phyloP scores from a whole-genome alignment of 2,888 invertebrate species.

The Sesamia inferens region DNA sequence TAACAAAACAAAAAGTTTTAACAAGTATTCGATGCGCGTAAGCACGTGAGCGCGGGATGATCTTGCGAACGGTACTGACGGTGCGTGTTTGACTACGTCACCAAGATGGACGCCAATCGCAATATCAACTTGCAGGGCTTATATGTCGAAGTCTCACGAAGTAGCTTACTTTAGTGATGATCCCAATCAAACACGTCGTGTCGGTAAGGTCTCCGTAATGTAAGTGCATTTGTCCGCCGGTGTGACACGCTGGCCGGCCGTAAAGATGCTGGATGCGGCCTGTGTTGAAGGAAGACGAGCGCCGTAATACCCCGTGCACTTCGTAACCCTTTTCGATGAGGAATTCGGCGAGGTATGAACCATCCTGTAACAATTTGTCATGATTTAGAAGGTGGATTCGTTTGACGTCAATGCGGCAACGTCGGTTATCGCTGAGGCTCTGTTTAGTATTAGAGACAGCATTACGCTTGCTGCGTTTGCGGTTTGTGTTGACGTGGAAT shows the following conservation, averaged over 20 bases:
- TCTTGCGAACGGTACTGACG: too few relatives aligned
- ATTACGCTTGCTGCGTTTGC: neutral
- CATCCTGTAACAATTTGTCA: constrained; percentile 92
- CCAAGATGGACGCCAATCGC: too few relatives aligned
- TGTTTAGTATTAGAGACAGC: neutral
- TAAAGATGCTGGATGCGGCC: constrained; percentile 98
- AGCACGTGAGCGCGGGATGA: too few relatives aligned
- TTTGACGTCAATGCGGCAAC: too few relatives aligned
- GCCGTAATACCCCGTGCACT: constrained; percentile 98
- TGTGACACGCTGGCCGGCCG: constrained; percentile 96
- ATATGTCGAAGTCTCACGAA: neutral
- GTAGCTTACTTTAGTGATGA: constrained; percentile 81
- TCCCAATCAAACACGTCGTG: constrained; percentile 94
- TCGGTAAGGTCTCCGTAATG: constrained; percentile 99
- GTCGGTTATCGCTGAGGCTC: too few relatives aligned
- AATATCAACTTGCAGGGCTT: too few relatives aligned
- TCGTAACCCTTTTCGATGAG: constrained; percentile 97
- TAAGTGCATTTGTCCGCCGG: constrained; percentile 96
- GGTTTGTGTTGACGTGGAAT: too few relatives aligned
- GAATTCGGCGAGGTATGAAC: constrained; percentile 98
- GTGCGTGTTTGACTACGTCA: too few relatives aligned
- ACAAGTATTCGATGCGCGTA: too few relatives aligned
- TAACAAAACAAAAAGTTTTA: too few relatives aligned
- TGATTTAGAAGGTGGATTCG: neutral
- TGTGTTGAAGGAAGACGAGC: constrained; percentile 99